A percentile compares a stretch with the other conserved stretches of the same genome.
Conservation (phyloP, 2,797 vertebrate genomes). For the Masticophis lateralis region DNA sequence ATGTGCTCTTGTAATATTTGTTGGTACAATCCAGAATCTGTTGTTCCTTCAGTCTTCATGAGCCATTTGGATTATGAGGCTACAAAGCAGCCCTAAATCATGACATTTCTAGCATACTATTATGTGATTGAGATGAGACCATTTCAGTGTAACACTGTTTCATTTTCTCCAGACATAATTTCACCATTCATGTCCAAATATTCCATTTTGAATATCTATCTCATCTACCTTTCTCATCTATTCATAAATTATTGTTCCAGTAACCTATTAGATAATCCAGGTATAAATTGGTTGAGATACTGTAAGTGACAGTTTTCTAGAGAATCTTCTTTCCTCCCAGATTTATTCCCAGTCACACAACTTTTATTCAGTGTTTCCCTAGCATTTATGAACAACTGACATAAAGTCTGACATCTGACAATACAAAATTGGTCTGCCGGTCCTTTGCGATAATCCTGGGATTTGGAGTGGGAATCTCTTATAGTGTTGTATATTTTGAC, state of each 20-base stretch:
- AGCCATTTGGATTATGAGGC: background rate
- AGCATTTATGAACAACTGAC: background rate
- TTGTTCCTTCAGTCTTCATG: background rate
- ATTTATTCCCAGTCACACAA: background rate
- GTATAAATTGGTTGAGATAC: background rate
- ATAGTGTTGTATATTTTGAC: background rate
- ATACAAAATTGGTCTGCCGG: background rate
- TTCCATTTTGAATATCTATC: background rate
- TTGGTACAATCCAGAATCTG: background rate
- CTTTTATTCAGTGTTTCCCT: background rate
- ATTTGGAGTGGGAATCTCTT: background rate
- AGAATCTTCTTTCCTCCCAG: background rate
- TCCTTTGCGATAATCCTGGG: background rate
- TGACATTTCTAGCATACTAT: background rate
- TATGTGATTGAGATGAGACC: background rate
- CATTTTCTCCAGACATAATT: background rate
- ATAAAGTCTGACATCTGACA: background rate
- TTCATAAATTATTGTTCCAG: background rate
- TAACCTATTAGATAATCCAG: background rate
- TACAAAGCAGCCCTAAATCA: background rate
- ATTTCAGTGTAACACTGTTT: background rate
- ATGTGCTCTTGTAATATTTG: background rate
- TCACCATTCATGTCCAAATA: background rate
- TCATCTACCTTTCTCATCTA: background rate
- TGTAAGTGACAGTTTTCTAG: background rate